A percentile compares a stretch with the other conserved stretches of the same genome.
These are phyloP conservation scores for Drosophila tropicalis DNA, from an alignment of 1,140 invertebrate species.

Conservation along the genomic window DNA sequence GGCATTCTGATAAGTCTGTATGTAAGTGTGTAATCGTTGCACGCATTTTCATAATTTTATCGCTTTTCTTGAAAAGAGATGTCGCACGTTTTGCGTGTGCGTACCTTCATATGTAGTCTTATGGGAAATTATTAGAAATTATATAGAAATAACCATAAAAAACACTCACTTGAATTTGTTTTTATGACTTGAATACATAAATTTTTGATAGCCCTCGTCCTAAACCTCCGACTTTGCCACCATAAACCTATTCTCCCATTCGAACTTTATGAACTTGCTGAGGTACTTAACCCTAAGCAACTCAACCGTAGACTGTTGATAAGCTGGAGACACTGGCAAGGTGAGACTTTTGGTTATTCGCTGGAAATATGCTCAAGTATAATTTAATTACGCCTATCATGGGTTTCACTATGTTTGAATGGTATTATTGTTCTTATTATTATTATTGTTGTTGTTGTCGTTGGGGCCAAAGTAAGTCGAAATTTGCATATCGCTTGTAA, in stretches of 20 bases:
- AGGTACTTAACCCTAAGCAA: conserved; percentile 15
- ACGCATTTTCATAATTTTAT: conserved; percentile 78
- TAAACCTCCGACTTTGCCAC: neutral
- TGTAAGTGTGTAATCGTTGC: conserved; percentile 5
- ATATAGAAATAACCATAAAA: conserved; percentile 72
- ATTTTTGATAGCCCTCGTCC: conserved; percentile 34
- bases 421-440: neutral
- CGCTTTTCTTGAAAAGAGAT: conserved; percentile 77
- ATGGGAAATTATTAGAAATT: conserved; percentile 56
- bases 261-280: neutral
- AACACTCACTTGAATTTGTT: conserved; percentile 37
- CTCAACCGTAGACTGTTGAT: conserved; percentile 28
- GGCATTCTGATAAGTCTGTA: neutral
- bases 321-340: conserved; percentile 19
- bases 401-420: conserved; percentile 3
- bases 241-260: neutral
- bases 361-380: conserved; percentile 37
- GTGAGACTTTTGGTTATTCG: conserved; percentile 28
- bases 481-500: conserved; percentile 24
- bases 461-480: conserved; percentile 7
- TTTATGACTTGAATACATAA: conserved; percentile 80
- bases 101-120: conserved; percentile 39
- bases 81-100: conserved; percentile 38
- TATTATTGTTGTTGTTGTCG: neutral
- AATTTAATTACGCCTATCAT: conserved; percentile 38